Base-by-base conservation (phyloP, 2,888 invertebrate genomes). In the Ornithoptera priamus region DNA sequence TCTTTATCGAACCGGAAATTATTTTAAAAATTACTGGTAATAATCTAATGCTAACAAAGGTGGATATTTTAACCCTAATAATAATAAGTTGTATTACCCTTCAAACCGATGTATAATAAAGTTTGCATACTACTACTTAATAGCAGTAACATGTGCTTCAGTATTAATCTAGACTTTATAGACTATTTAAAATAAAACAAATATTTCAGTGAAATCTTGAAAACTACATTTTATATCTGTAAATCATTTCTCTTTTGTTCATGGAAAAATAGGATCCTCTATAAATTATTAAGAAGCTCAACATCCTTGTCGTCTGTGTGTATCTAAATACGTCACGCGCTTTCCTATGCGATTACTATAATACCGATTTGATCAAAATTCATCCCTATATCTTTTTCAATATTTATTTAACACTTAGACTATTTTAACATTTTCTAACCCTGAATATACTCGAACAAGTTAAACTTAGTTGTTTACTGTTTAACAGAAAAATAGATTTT, bases 351-450 rank as follows among this genome's bases (percentile, higher is more conserved):
- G 90, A 91, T 90, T 90, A 90, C 81, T 86, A 87, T 92, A 92
- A 92, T 92, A 81, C 92, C 88, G 80, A 85, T 90, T 92, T 92
- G 90, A 92, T 92, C 90, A 91, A 91, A 92, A 89, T 87, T 86
- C 88, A 89, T 84, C 76, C 73, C 73, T 77, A 42, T 84, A 84
- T 85, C 83, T 86, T 87, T 87, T 89, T 86, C 86, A 86, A 89
- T 90, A 89, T 90, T 88, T 86, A 87, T 88, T 88, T 88, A 81
- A 84, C 82, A 87, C 83, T 83, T 84, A 78, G 80, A 78, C 80
- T 79, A 78, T 78, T 85, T 84, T 78, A 74, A 82, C 84, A 79
- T 82, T 81, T 81, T 79, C 77, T 80, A 76, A 78, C 76, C 75
- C 77, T 68, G 74, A 75, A 71, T 46, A 46, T 46, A 46, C 10